Base-by-base conservation (phyloP, 2,113 vertebrate species). In the Vanacampus margaritifer region DNA sequence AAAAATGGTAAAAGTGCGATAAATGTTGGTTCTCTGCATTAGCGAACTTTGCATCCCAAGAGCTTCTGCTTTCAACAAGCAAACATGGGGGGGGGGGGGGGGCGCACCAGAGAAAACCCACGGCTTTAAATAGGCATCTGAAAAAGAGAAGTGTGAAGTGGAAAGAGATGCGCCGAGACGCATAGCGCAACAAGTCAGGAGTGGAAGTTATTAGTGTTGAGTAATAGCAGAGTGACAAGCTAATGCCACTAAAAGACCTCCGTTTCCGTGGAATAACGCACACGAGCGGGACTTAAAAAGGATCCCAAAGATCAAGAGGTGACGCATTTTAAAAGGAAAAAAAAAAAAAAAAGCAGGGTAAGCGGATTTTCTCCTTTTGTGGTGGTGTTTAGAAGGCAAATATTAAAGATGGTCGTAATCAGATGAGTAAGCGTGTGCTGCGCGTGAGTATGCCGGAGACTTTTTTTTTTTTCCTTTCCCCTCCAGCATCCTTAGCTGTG, bases 131-230 rank as follows among this genome's bases (percentile, higher is more conserved):
- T 87, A 87, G 82, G 82, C 11, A 32, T 12, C 61, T 19, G 56
- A 89, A 88, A 87, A 88, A 75, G 81, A 89, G 86, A 90, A 87
- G 87, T 88, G 87, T 74, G 87, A 85, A 88, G 75, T 83, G 73
- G 69, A 73, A 37, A 32, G 79, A 69, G 65, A 45, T 67, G 35
- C 64, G 73, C 67, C 67, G 41, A 58, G 65, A 67, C 65, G 7
- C 12, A 72, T 35, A 53, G 72, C 65, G 64, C 53, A 77, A 72
- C 62, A 48, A 58, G 65, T 57, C 64, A 3, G 9, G 74, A 80
- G 70, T 72, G 82, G 71, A 81, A 85, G 58, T 84, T 84, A 51
- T 28, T 48, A 63, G 48, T 59, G 45, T 84, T 69, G 54, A 17
- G 57, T 57, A 67, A 56, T 51, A 37, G 54, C 64, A 50, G 50